Conservation (phyloP, 2,888 invertebrate genomes). For the Beris chalybata region DNA sequence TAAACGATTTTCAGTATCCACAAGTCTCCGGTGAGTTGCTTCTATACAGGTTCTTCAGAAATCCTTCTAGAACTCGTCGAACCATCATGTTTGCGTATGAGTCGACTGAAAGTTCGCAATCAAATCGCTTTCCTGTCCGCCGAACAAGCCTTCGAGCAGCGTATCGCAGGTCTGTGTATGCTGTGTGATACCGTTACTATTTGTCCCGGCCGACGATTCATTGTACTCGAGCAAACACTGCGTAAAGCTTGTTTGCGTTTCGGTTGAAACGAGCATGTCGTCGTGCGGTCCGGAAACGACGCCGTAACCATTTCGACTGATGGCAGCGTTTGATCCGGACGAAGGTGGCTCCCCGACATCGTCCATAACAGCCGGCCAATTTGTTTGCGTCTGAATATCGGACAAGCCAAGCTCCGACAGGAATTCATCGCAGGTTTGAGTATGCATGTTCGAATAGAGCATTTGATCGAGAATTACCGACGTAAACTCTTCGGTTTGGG, state of each 20-base stretch:
- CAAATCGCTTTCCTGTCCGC: constrained; percentile 47
- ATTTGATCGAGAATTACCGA: constrained; percentile 51
- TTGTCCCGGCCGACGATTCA: constrained; percentile 14
- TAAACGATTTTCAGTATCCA: too few relatives aligned
- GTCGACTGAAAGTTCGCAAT: constrained; percentile 50
- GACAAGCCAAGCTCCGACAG: constrained; percentile 58
- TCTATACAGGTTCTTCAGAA: too few relatives aligned
- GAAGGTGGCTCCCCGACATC: background rate
- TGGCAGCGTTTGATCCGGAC: background rate
- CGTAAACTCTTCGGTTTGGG: constrained; percentile 60
- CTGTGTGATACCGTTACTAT: constrained; percentile 47
- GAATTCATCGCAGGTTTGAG: constrained; percentile 59
- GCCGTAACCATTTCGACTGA: background rate
- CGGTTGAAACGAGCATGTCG: constrained; percentile 62
- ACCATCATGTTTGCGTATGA: constrained; percentile 53
- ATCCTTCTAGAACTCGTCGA: constrained; percentile 41
- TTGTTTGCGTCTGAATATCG: constrained; percentile 63
- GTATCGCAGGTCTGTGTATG: constrained; percentile 54
- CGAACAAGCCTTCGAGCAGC: constrained; percentile 49
- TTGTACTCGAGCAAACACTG: constrained; percentile 46
- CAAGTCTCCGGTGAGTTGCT: too few relatives aligned
- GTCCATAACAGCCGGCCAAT: constrained; percentile 50
- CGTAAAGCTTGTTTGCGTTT: constrained; percentile 61
- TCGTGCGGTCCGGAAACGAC: constrained; percentile 48
- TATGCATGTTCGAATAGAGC: constrained; percentile 57